Base-by-base conservation (phyloP, 2,888 invertebrate species). In the Agelastica alni region DNA sequence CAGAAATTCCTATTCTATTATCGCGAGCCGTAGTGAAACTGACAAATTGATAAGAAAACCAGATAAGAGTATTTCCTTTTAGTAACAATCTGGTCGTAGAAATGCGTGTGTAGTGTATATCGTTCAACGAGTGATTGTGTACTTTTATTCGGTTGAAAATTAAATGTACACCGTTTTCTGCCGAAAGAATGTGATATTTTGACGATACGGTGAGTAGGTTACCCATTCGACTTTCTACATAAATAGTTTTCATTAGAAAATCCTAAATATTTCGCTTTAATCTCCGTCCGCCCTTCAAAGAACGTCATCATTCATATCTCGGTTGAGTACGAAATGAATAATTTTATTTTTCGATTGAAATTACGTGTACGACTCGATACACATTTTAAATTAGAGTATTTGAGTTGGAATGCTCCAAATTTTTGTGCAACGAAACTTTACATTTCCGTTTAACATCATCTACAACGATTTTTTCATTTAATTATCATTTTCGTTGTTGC, bases 61-160 rank as follows among this genome's bases (percentile, higher is more conserved):
- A 67, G 67, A 67, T 67, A 67, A 67, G 60, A n/a, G n/a, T 58
- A 53, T 62, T 67, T 67, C 67, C 67, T 67, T n/a, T 48, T 57
- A 61, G 58, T 65, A 54, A 55, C 48, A 56, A 51, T 59, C 51
- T 47, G 43, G 47, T 41, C 32, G 32, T 32, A 36, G 42, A 46
- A 46, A 56, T 54, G 49, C 59, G 59, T 56, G 49, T 28, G 31
- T 53, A 51, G 47, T 52, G 43, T 51, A 31, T 51, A 28, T 51
- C 36, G 7, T 37, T 16, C 12, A 30, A 12, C 22, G n/a, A 13
- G 22, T 31, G 31, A 46, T 34, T 16, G 17, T 5, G 12, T n/a
- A 17, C 12, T 36, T 36, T 36, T 39, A 18, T 18, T n/a, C n/a
- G n/a, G 10, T 26, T 9, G 26, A 26, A 26, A n/a, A n/a, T n/a